A percentile compares a stretch with the other conserved stretches of the same genome.
phyloP scores from a whole-genome alignment of 1,140 invertebrate species.

The Drosophila sucinea region DNA sequence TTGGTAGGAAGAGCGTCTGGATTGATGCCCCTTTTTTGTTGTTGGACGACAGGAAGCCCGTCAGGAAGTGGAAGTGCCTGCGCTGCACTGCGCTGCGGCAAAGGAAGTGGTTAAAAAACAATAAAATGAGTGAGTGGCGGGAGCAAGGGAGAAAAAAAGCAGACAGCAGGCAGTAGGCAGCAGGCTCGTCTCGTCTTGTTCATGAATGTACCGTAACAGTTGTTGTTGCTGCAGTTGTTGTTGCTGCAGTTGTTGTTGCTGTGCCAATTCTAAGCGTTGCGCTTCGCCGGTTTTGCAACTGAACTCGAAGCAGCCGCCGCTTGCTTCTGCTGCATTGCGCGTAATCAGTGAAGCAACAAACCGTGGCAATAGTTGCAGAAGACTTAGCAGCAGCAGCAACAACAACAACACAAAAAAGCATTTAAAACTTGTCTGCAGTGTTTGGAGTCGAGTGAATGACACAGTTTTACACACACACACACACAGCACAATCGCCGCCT shows the following conservation, averaged over 20 bases:
- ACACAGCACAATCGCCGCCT: constrained; percentile 17
- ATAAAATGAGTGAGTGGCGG: constrained; percentile 21
- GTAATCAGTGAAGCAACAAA: constrained; percentile 82
- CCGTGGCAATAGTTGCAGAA: constrained; percentile 68
- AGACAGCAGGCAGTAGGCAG: constrained; percentile 45
- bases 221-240: constrained; percentile 43
- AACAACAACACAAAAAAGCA: constrained; percentile 19
- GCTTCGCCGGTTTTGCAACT: constrained; percentile 79
- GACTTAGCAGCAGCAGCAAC: constrained; percentile 36
- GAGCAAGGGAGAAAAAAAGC: constrained; percentile 20
- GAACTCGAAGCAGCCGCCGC: constrained; percentile 30
- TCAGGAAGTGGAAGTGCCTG: constrained; percentile 50
- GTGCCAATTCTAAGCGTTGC: constrained; percentile 80
- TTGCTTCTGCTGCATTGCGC: constrained; percentile 71
- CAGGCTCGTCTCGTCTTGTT: constrained; percentile 11
- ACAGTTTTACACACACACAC: constrained; percentile 67
- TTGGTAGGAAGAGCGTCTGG: constrained; percentile 20
- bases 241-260: constrained; percentile 53
- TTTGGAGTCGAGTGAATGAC: constrained; percentile 67
- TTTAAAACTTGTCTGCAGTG: constrained; percentile 69
- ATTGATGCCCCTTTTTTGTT: constrained; percentile 31
- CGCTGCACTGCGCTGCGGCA: constrained; percentile 41
- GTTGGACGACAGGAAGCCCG: constrained; percentile 51
- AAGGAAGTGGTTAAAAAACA: constrained; percentile 77
- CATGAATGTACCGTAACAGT: constrained; percentile 71